Evolutionary conservation across 1,140 invertebrate species (phyloP).

Genomic region (Drosophila varians): DNA sequence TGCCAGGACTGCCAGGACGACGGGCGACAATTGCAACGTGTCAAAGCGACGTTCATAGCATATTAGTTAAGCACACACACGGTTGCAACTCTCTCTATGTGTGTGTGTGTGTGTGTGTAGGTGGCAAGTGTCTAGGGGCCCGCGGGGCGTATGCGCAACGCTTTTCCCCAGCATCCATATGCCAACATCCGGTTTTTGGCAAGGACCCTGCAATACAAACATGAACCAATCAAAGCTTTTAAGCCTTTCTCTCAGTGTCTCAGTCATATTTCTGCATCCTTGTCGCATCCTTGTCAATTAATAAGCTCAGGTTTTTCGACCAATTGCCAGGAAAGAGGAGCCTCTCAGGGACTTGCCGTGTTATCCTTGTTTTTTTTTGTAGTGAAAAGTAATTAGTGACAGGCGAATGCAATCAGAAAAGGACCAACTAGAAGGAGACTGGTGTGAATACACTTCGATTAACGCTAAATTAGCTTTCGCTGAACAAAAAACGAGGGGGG

Average conservation of each 20-base stretch:
- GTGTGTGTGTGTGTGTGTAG: too few relatives aligned
- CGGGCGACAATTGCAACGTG: constrained; percentile 68
- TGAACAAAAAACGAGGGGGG: constrained; percentile 49
- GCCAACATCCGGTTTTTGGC: constrained; percentile 47
- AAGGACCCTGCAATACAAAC: too few relatives aligned
- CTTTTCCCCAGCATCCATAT: constrained; percentile 45
- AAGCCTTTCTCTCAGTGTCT: too few relatives aligned
- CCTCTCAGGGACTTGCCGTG: too few relatives aligned
- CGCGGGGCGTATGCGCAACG: constrained; percentile 58
- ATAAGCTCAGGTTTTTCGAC: too few relatives aligned
- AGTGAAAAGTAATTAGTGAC: constrained; percentile 58
- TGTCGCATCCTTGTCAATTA: too few relatives aligned
- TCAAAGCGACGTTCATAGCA: constrained; percentile 53
- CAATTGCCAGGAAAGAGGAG: too few relatives aligned
- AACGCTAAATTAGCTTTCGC: constrained; percentile 64
- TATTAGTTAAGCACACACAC: constrained; percentile 63
- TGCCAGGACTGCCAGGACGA: constrained; percentile 6
- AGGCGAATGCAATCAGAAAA: constrained; percentile 34
- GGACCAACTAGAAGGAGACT: neutral
- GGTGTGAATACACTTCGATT: constrained; percentile 67
- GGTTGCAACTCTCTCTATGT: neutral
- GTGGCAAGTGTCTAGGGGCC: constrained; percentile 1
- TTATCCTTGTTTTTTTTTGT: neutral
- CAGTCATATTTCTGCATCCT: too few relatives aligned
- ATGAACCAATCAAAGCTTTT: too few relatives aligned